These are phyloP conservation scores for Sitta carolinensis DNA, from an alignment of 2,797 vertebrate genomes.

Conservation along the genomic window DNA sequence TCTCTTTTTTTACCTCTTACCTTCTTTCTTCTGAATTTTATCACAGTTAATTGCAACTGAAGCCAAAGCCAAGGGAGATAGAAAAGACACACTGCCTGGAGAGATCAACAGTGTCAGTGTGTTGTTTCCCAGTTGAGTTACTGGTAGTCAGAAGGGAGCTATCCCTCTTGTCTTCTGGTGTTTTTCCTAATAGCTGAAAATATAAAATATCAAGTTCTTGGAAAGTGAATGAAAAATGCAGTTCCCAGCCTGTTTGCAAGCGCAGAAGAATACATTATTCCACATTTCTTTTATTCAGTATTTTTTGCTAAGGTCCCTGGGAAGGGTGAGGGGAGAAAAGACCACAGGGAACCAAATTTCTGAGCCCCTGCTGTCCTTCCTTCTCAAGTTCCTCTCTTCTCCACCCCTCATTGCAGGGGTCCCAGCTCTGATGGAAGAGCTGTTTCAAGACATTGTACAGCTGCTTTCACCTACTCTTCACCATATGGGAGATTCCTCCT, in stretches of 20 bases:
- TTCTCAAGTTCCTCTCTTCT: not conserved
- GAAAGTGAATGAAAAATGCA: not conserved
- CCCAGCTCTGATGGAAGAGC: not conserved
- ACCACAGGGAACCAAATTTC: not conserved
- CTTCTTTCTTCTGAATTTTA: not conserved
- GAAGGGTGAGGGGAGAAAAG: not conserved
- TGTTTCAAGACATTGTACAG: not conserved
- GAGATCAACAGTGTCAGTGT: not conserved
- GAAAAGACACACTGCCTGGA: not conserved
- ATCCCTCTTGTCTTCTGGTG: not conserved
- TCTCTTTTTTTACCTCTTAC: not conserved
- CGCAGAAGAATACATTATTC: not conserved
- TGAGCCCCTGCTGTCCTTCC: not conserved
- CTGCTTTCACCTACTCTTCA: not conserved
- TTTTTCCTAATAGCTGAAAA: not conserved
- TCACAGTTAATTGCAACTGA: not conserved
- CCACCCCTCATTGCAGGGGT: not conserved
- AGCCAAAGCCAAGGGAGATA: not conserved
- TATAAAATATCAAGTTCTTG: not conserved
- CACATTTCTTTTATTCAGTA: fast-evolving
- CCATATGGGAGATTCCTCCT: not conserved
- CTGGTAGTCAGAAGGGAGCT: not conserved
- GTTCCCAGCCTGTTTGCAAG: not conserved
- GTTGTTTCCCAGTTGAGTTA: not conserved
- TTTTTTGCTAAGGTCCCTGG: not conserved